Evolutionary conservation across 2,888 invertebrate genomes (phyloP), one percentile per base, ranked within the genome.

Genomic region (Globia sparganii): DNA sequence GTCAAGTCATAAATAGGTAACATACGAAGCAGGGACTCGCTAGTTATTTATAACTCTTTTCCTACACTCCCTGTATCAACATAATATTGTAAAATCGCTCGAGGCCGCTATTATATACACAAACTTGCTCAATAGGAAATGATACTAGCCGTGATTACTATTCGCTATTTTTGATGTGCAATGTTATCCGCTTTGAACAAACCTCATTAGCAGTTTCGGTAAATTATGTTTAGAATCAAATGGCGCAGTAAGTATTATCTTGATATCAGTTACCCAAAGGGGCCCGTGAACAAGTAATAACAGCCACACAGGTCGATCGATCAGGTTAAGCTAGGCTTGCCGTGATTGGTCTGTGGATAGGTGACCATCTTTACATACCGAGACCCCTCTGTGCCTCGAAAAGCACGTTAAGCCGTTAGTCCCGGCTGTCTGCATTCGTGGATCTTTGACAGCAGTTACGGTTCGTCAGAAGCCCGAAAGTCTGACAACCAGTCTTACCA

Each of bases 61-160:
- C 53, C 31, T 56, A 11, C 64, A 46, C 31, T 64, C 25, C 2
- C 28, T 37, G 53, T 68, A 59, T 64, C 75, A 37, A 73, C 31
- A 85, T 70, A n/a, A 13, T 46, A 40, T 49, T 49, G 59, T 49
- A 84, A 66, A 74, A 62, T 31, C 37, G 40, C 64, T 62, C 81
- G 72, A 76, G 81, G 70, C 53, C 49, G 37, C n/a, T 25, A 62
- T 72, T 59, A 70, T 74, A 49, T 43, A 58, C 37, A 64, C 56
- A 68, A 62, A 49, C 25, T 73, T 81, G 56, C 83, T 62, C 43
- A 85, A 81, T 61, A 73, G 86, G 83, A 84, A 83, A 78, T 68
- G 31, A 64, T 66, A 83, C 72, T 59, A 66, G 34, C 56, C n/a
- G 43, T 75, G 25, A 68, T 83, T 75, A 65, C 25, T 76, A 70